phyloP scores from a whole-genome alignment of 1,140 invertebrate genomes.

The Mamestra configurata region DNA sequence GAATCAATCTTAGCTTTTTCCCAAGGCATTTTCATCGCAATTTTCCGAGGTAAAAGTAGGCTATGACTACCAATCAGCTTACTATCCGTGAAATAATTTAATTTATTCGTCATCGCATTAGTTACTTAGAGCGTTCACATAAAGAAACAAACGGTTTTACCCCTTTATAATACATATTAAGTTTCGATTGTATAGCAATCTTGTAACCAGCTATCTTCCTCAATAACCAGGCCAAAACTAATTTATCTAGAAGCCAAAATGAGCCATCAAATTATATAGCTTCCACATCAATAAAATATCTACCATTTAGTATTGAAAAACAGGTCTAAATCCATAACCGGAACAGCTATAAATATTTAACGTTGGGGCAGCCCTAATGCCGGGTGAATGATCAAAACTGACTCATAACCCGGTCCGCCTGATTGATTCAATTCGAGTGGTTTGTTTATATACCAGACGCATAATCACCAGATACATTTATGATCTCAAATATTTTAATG shows the following conservation, averaged over 20 bases:
- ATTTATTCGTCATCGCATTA: no score
- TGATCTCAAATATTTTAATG: conserved; percentile 21
- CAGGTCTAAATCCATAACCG: conserved; percentile 5
- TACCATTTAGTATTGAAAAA: not conserved
- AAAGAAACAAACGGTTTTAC: no score
- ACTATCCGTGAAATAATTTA: no score
- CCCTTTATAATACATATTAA: no score
- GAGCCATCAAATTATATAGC: not conserved
- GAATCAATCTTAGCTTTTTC: no score
- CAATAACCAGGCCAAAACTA: not conserved
- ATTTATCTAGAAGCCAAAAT: not conserved
- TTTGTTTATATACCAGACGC: conserved; percentile 21
- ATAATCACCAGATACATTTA: conserved; percentile 33
- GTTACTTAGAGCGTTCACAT: no score
- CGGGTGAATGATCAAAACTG: conserved; percentile 22
- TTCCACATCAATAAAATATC: conserved; percentile 20
- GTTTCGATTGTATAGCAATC: not conserved
- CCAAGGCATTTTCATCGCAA: no score
- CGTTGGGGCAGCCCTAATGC: not conserved
- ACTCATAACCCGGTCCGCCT: not conserved
- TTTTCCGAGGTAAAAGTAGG: no score
- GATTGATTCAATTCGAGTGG: conserved; percentile 29
- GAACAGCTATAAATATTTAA: conserved; percentile 1
- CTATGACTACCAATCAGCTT: no score
- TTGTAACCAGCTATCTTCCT: not conserved